Base-by-base conservation (phyloP, 2,888 invertebrate genomes). In the Cosmorhoe ocellata region DNA sequence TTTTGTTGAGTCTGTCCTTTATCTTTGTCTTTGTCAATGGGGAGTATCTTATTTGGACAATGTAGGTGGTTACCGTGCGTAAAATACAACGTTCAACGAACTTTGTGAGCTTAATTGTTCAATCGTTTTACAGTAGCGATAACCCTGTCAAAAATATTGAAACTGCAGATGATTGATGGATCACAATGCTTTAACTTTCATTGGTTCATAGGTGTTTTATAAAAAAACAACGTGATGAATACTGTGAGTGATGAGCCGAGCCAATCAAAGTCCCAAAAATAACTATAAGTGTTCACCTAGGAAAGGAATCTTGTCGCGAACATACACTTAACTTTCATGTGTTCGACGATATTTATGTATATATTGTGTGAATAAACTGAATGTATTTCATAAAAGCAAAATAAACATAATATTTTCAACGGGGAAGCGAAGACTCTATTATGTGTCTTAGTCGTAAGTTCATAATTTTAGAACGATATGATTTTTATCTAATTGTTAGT, bases 1-100 rank as follows among this genome's bases (percentile, higher is more conserved):
- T 63, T 58, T 40, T 59, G 42, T 58, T 56, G 42, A 48, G 56
- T 51, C 51, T 54, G 51, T 50, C 66, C 63, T 69, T 66, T 60
- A 58, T 65, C 7, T n/a, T n/a, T 24, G 24, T 24, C 61, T 57
- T 59, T 57, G 62, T 60, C 59, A 40, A 58, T 36, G 22, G 33
- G 30, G 31, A 37, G 22, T 27, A 34, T 34, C 39, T 44, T 43
- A 36, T 44, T 43, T 22, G 18, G 11, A 12, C 33, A 36, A 34
- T 34, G 1, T 24, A 10, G 30, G 28, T 30, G 1, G 12, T 28
- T 22, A 27, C 39, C 10, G 39, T 6, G 28, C n/a, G 28, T 14
- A 9, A 13, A 37, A 18, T 18, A 18, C 18, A n/a, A n/a, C n/a
- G n/a, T n/a, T n/a, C n/a, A n/a, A n/a, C n/a, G n/a, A n/a, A n/a